Conservation (phyloP, 2,113 vertebrate species). For the Pontoporia blainvillei region DNA sequence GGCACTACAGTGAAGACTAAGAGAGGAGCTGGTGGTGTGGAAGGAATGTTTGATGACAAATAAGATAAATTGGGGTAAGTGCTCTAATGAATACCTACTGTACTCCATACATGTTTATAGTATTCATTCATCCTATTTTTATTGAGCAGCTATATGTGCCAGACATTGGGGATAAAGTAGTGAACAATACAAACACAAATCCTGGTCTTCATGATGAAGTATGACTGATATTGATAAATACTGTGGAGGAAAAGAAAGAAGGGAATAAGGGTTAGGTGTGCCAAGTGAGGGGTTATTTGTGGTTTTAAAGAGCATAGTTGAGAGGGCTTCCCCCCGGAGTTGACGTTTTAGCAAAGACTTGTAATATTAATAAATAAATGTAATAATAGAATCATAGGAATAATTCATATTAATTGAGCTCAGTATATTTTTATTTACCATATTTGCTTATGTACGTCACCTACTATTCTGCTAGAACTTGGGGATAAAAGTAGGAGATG, state of each 20-base stretch:
- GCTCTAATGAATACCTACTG: too few species aligned
- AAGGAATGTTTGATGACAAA: background rate
- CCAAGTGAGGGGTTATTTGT: accelerated
- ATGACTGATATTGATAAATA: too few species aligned
- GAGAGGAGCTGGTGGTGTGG: background rate
- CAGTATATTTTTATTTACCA: background rate
- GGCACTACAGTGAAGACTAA: background rate
- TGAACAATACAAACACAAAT: accelerated
- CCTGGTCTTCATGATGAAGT: background rate
- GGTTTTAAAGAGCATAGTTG: background rate
- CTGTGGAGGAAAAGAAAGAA: background rate
- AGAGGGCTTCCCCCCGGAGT: background rate
- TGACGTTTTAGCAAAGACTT: background rate
- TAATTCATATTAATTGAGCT: background rate
- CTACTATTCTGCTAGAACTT: background rate
- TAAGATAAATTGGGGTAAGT: accelerated
- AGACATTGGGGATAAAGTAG: background rate
- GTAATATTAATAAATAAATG: background rate
- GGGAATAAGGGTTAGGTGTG: too few species aligned
- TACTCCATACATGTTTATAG: accelerated
- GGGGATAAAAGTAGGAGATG: background rate
- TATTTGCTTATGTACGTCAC: background rate
- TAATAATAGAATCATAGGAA: too few species aligned
- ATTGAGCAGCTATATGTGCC: background rate
- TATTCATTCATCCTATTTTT: accelerated